A percentile compares a stretch with the other conserved stretches of the same genome.
Evolutionary conservation across 2,888 invertebrate species (phyloP).

Genomic region (Ochropleura plecta): DNA sequence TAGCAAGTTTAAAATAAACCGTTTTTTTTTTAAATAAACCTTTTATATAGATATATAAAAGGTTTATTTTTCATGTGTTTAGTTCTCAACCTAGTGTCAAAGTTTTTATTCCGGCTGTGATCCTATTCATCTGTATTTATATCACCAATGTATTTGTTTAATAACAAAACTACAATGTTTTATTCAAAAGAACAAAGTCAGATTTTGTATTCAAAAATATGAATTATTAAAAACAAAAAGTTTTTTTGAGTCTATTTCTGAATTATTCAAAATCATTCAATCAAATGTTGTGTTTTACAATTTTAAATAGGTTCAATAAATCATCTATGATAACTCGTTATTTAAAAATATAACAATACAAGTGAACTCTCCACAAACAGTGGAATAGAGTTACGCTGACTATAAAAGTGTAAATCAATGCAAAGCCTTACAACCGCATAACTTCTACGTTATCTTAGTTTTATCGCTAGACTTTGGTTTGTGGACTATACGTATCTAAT

Average conservation of each 20-base stretch:
- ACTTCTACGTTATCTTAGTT: slow-evolving; percentile 9
- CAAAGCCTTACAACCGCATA: slow-evolving; percentile 1
- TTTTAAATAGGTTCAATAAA: neutral
- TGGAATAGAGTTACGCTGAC: slow-evolving; percentile 37
- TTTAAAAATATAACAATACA: neutral
- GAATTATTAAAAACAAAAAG: neutral
- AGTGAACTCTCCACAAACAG: slow-evolving; percentile 1
- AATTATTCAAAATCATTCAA: neutral
- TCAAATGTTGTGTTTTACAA: neutral
- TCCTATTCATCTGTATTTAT: neutral
- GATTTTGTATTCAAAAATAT: neutral
- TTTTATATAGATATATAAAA: too few relatives aligned
- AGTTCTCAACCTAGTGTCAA: too few relatives aligned
- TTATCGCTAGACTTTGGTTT: slow-evolving; percentile 26
- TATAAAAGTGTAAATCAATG: slow-evolving; percentile 17
- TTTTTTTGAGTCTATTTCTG: neutral
- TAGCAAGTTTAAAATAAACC: too few relatives aligned
- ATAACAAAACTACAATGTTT: neutral
- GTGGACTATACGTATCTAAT: neutral
- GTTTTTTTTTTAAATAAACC: too few relatives aligned
- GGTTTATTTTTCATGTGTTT: too few relatives aligned
- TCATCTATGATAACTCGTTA: neutral
- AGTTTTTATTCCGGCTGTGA: too few relatives aligned
- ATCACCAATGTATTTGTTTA: slow-evolving; percentile 8
- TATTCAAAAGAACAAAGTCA: neutral